Evolutionary conservation across 53 echinoderm and acorn worm genomes (phyloP).

Genomic region (Patiria pectinifera): DNA sequence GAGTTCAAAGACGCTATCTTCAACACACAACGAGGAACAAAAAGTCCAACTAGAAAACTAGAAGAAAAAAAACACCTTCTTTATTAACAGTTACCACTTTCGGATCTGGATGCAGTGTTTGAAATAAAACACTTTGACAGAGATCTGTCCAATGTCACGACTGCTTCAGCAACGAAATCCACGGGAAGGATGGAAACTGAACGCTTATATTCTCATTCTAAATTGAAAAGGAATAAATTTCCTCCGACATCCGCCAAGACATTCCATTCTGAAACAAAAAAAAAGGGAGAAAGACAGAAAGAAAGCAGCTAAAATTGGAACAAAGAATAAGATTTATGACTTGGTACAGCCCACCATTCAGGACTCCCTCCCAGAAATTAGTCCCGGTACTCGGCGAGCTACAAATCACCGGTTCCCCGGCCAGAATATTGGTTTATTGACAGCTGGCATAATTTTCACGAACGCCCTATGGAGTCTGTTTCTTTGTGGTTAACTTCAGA

Average conservation of each 20-base stretch:
- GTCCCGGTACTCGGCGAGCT: constrained; percentile 3
- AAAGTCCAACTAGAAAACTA: too few relatives aligned
- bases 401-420: constrained; percentile 2
- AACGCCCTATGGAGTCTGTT: not conserved
- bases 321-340: constrained; percentile 9
- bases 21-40: too few relatives aligned
- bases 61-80: too few relatives aligned
- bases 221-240: constrained; percentile 60
- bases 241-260: constrained; percentile 39
- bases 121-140: not conserved
- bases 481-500: constrained; percentile 1
- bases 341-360: constrained; percentile 17
- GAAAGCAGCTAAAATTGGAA: not conserved
- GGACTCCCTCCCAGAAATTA: constrained; percentile 42
- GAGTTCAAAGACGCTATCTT: too few relatives aligned
- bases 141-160: constrained; percentile 20
- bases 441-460: constrained; percentile 19
- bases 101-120: too few relatives aligned
- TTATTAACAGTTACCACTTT: too few relatives aligned
- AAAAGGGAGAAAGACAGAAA: not conserved
- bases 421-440: constrained; percentile 17
- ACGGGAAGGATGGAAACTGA: not conserved
- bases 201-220: constrained; percentile 52
- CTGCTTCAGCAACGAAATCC: not conserved
- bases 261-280: constrained; percentile 21